Percentiles rank a stretch among this genome's conserved stretches.
phyloP scores from a whole-genome alignment of 2,888 invertebrate genomes.

The Tyria jacobaeae region DNA sequence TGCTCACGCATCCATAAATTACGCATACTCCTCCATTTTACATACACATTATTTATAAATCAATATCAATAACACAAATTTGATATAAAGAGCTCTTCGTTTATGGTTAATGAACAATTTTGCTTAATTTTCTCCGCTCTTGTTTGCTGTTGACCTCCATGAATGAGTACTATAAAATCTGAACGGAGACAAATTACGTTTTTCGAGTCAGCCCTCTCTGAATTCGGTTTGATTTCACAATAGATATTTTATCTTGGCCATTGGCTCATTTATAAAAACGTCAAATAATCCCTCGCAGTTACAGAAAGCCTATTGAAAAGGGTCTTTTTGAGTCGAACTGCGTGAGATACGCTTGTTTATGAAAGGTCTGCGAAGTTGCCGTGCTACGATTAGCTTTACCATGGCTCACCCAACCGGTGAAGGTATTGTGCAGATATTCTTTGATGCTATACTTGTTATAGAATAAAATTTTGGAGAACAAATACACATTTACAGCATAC shows the following conservation, averaged over 20 bases:
- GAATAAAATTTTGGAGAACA: conserved; percentile 40
- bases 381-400: conserved; percentile 31
- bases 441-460: conserved; percentile 23
- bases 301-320: conserved; percentile 56
- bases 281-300: conserved; percentile 55
- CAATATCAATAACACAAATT: conserved; percentile 32
- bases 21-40: conserved; percentile 13
- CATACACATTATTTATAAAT: conserved; percentile 21
- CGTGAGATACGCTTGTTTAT: conserved; percentile 47
- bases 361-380: conserved; percentile 23
- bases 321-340: conserved; percentile 34
- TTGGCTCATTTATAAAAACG: conserved; percentile 59
- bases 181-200: conserved; percentile 40
- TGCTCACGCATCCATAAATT: too few relatives aligned
- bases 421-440: conserved; percentile 32
- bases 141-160: conserved; percentile 29
- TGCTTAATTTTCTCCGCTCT: conserved; percentile 34
- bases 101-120: conserved; percentile 11
- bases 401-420: conserved; percentile 32
- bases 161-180: conserved; percentile 35
- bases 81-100: conserved; percentile 3
- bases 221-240: conserved; percentile 43
- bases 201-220: conserved; percentile 34
- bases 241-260: conserved; percentile 52
- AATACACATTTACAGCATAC: conserved; percentile 40